Conservation (phyloP, 2,113 vertebrate species). For the Apodemus sylvaticus region DNA sequence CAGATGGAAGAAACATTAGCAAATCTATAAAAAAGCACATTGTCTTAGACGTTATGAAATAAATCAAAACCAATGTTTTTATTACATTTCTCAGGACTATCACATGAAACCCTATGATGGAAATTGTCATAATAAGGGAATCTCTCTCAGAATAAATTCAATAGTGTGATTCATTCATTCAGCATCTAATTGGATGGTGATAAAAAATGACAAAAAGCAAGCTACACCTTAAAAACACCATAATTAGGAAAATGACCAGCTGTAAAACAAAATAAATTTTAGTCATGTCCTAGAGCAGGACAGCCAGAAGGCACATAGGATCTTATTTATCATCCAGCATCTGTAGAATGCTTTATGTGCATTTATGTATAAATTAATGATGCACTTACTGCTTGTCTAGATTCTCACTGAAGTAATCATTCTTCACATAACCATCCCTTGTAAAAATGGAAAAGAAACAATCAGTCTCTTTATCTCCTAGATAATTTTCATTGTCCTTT, state of each 20-base stretch:
- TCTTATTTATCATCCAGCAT: no score
- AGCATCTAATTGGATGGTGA: not conserved
- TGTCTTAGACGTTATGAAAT: not conserved
- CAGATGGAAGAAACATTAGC: not conserved
- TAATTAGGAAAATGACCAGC: no score
- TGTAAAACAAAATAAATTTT: not conserved
- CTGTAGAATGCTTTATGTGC: no score
- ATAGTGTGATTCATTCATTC: not conserved
- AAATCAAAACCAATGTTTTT: not conserved
- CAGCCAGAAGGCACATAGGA: not conserved
- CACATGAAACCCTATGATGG: not conserved
- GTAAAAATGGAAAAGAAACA: no score
- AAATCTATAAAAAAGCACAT: not conserved
- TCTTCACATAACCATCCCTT: no score
- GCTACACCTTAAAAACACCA: no score
- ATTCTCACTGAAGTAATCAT: no score
- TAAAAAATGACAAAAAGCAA: not conserved
- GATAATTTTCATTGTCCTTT: no score
- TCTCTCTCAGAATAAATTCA: not conserved
- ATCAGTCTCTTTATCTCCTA: no score
- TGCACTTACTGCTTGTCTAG: no score
- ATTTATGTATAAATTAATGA: no score
- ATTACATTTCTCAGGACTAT: not conserved
- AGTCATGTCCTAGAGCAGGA: rapidly evolving
- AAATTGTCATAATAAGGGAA: no score